A percentile compares a stretch with the other conserved stretches of the same genome.
These are phyloP conservation scores for Heliocidaris tuberculata DNA, from an alignment of 35 echinoderm and acorn worm genomes.

Conservation along the genomic window DNA sequence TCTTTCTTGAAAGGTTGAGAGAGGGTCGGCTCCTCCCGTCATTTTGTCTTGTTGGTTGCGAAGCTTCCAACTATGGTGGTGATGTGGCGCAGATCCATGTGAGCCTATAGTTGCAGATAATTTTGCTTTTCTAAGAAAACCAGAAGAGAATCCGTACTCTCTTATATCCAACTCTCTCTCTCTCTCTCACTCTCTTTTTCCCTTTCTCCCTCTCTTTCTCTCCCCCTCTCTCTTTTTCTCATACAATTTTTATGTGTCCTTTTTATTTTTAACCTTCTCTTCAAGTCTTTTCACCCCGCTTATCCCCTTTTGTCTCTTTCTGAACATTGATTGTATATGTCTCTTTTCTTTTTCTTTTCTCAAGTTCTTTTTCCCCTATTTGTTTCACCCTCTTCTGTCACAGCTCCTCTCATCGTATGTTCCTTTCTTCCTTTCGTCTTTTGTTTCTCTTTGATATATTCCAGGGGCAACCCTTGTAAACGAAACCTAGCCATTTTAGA, in stretches of 20 bases:
- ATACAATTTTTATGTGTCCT: no score
- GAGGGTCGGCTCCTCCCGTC: neutral
- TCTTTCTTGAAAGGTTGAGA: neutral
- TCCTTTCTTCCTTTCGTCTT: neutral
- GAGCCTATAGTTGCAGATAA: neutral
- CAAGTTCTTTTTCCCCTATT: neutral
- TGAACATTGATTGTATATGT: no score
- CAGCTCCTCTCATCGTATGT: no score
- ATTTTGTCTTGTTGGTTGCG: neutral
- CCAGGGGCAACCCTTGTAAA: neutral
- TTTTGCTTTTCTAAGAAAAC: no score
- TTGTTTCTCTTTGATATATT: neutral
- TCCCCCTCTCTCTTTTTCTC: no score
- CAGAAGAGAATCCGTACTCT: neutral
- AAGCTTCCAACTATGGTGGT: neutral
- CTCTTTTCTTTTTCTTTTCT: no score
- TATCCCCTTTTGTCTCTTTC: no score
- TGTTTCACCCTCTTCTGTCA: neutral
- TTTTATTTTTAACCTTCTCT: no score
- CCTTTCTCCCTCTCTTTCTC: neutral
- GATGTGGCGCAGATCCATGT: neutral
- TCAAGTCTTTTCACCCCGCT: no score
- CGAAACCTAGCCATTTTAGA: neutral
- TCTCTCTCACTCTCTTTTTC: neutral
- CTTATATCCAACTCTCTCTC: neutral